Percentiles rank a stretch among this genome's conserved stretches.
phyloP scores from a whole-genome alignment of 2,113 vertebrate species.

The Caracal caracal region DNA sequence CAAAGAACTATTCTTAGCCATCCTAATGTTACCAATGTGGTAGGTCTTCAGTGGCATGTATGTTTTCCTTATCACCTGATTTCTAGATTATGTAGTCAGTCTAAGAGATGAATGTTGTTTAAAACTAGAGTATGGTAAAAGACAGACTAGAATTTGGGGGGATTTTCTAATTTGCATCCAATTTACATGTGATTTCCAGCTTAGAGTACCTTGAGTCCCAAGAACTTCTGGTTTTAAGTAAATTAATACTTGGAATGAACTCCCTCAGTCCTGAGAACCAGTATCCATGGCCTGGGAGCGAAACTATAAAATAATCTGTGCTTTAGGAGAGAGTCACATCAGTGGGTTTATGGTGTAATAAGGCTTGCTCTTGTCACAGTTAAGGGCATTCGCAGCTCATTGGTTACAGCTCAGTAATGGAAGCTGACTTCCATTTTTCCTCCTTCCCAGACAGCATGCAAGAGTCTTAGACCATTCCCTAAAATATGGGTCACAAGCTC shows the following conservation, averaged over 20 bases:
- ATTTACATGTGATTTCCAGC: neutral
- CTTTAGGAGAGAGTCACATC: neutral
- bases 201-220: neutral
- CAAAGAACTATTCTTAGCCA: neutral
- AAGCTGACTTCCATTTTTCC: neutral
- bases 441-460: neutral
- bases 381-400: neutral
- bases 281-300: neutral
- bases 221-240: neutral
- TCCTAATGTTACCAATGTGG: neutral
- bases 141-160: neutral
- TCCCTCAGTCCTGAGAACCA: neutral
- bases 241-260: constrained; percentile 6
- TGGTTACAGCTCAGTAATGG: neutral
- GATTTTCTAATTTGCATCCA: neutral
- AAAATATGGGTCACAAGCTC: neutral
- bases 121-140: neutral
- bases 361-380: neutral
- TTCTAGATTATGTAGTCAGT: neutral
- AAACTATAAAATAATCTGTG: neutral
- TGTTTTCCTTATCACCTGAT: neutral
- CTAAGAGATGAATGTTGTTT: neutral
- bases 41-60: neutral
- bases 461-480: neutral
- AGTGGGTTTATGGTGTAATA: neutral